Evolutionary conservation across 64 coral and sea anemone species (phyloP).

Genomic region (Platygyra sinensis): DNA sequence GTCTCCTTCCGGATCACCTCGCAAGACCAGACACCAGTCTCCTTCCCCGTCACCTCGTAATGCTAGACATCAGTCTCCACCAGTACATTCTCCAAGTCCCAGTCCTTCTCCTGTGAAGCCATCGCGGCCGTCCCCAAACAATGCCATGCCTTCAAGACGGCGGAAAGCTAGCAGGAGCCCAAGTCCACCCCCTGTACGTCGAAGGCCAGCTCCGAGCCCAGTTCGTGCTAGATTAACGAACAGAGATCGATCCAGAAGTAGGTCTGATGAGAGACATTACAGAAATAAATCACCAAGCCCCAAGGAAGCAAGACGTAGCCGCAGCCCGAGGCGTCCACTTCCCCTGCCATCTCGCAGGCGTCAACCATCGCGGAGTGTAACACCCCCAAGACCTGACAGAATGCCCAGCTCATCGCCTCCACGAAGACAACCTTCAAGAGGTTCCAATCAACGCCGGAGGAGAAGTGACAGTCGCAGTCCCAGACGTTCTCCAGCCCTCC

Average conservation of each 20-base stretch:
- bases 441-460: slow-evolving; percentile 2
- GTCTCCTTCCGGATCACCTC: neutral
- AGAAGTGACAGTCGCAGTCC: slow-evolving; percentile 19
- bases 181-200: slow-evolving; percentile 3
- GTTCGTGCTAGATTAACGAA: neutral
- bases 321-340: neutral
- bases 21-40: neutral
- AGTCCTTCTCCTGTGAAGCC: slow-evolving; percentile 4
- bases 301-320: neutral
- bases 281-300: slow-evolving; percentile 7
- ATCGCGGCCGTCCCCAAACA: neutral
- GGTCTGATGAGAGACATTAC: neutral
- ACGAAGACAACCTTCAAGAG: neutral
- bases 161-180: slow-evolving; percentile 12
- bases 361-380: neutral
- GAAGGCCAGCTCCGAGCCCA: neutral
- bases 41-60: slow-evolving; percentile 4
- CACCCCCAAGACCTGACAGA: slow-evolving; percentile 25
- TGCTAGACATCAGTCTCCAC: neutral
- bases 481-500: neutral
- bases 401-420: neutral
- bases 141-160: neutral
- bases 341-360: neutral
- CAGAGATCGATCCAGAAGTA: slow-evolving; percentile 5
- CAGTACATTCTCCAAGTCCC: neutral